Conservation (phyloP, 2,888 invertebrate genomes). For the Galeopsomyia nigrocyanea region DNA sequence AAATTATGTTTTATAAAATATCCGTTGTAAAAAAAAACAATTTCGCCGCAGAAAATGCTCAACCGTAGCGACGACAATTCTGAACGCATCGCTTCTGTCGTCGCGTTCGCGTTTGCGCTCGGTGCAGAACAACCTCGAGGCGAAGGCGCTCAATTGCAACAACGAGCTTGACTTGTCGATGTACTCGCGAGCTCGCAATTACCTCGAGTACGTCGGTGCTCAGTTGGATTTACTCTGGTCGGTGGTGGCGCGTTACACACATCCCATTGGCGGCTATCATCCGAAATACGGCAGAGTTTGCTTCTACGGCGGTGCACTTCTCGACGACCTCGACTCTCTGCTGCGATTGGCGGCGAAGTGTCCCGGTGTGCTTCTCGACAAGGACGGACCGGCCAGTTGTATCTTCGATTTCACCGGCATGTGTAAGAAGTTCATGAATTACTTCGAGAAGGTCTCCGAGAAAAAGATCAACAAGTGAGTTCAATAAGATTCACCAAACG, state of each 20-base stretch:
- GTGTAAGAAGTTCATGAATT: slow-evolving; percentile 65
- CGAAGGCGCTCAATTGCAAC: slow-evolving; percentile 40
- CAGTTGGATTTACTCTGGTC: slow-evolving; percentile 64
- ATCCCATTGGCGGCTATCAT: slow-evolving; percentile 56
- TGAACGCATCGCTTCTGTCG: slow-evolving; percentile 61
- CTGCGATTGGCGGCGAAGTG: slow-evolving; percentile 49
- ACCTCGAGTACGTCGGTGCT: slow-evolving; percentile 57
- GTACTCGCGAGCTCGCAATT: slow-evolving; percentile 54
- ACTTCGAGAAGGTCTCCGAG: slow-evolving; percentile 65
- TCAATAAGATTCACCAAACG: too few species aligned
- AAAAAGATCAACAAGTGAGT: slow-evolving; percentile 62
- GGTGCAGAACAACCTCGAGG: slow-evolving; percentile 50
- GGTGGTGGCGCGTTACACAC: slow-evolving; percentile 66
- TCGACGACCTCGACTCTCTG: slow-evolving; percentile 59
- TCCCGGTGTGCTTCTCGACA: slow-evolving; percentile 48
- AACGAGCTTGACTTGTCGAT: slow-evolving; percentile 50
- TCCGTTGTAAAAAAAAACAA: background rate
- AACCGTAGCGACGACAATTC: slow-evolving; percentile 58
- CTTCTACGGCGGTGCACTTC: slow-evolving; percentile 63
- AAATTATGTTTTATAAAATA: background rate
- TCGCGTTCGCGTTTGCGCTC: slow-evolving; percentile 55
- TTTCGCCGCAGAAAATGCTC: slow-evolving; percentile 54
- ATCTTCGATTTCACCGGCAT: slow-evolving; percentile 52
- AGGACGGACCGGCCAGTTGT: slow-evolving; percentile 45
- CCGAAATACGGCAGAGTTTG: slow-evolving; percentile 55